Conservation (phyloP, 2,888 invertebrate genomes). For the Drosophila siamana region DNA sequence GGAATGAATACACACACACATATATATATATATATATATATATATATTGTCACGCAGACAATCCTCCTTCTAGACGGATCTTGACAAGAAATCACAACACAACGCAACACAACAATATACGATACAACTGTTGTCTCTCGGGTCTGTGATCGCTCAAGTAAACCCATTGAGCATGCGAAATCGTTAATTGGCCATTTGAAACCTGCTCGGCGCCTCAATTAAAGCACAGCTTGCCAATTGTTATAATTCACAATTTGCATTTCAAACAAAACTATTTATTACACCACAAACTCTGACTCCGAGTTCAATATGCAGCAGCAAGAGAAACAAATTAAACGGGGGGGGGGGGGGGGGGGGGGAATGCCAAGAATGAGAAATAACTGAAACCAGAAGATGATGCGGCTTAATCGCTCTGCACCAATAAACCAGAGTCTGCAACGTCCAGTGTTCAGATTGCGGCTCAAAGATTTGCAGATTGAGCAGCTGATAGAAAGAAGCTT, state of each 20-base stretch:
- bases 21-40: neutral
- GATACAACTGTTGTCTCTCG: neutral
- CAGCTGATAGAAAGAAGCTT: neutral
- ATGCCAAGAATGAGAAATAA: too few relatives aligned
- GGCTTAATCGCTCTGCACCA: neutral
- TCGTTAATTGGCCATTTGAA: constrained; percentile 43
- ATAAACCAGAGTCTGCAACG: neutral
- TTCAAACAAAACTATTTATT: neutral
- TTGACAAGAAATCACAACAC: constrained; percentile 18
- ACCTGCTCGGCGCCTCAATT: constrained; percentile 15
- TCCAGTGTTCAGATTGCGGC: constrained; percentile 1
- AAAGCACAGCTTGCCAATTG: constrained; percentile 13
- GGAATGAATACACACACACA: neutral
- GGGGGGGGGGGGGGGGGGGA: too few relatives aligned
- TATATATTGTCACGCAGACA: constrained; percentile 6
- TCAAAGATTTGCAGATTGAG: constrained; percentile 1
- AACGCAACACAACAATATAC: neutral
- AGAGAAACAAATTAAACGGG: neutral
- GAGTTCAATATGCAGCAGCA: constrained; percentile 7
- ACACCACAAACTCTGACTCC: neutral
- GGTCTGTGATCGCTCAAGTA: neutral
- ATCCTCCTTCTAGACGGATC: constrained; percentile 47
- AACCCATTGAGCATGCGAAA: constrained; percentile 23
- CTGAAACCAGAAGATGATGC: constrained; percentile 1
- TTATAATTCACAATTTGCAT: constrained; percentile 7